Evolutionary conservation across 2,797 vertebrate genomes (phyloP).

Genomic region (Petrocephalus sullivani): DNA sequence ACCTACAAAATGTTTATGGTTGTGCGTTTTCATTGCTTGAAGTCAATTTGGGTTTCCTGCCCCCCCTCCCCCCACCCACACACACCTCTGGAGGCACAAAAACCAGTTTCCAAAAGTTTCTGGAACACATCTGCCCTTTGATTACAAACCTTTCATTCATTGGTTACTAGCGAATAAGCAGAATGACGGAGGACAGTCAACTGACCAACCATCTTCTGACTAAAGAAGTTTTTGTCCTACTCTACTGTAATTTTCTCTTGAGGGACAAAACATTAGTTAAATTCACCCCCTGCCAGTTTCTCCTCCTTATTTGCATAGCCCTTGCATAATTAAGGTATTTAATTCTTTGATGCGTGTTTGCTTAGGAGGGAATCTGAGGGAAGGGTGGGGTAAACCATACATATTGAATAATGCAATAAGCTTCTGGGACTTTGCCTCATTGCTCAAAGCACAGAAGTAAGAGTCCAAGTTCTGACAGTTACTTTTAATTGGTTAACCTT

Average conservation of each 20-base stretch:
- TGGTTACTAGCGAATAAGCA: neutral
- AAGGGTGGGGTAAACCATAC: constrained; percentile 22
- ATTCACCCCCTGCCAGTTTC: neutral
- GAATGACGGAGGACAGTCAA: neutral
- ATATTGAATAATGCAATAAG: constrained; percentile 49
- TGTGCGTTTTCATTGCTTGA: neutral
- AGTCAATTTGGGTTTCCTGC: neutral
- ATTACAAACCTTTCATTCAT: neutral
- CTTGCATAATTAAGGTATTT: constrained; percentile 13
- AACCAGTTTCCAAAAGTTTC: neutral
- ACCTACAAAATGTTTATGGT: neutral
- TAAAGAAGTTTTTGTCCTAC: neutral
- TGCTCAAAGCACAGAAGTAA: constrained; percentile 35
- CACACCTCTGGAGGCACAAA: neutral
- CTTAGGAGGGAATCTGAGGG: constrained; percentile 13
- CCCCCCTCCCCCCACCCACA: neutral
- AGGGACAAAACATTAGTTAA: neutral
- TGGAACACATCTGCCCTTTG: neutral
- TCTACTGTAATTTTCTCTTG: neutral
- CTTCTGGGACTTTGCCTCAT: constrained; percentile 42
- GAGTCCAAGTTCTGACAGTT: constrained; percentile 50
- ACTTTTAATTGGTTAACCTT: constrained; percentile 66
- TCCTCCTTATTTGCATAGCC: constrained; percentile 23
- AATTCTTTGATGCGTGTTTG: constrained; percentile 30
- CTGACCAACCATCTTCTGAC: neutral